Base-by-base conservation (phyloP, 2,113 vertebrate species). In the Sialia sialis region DNA sequence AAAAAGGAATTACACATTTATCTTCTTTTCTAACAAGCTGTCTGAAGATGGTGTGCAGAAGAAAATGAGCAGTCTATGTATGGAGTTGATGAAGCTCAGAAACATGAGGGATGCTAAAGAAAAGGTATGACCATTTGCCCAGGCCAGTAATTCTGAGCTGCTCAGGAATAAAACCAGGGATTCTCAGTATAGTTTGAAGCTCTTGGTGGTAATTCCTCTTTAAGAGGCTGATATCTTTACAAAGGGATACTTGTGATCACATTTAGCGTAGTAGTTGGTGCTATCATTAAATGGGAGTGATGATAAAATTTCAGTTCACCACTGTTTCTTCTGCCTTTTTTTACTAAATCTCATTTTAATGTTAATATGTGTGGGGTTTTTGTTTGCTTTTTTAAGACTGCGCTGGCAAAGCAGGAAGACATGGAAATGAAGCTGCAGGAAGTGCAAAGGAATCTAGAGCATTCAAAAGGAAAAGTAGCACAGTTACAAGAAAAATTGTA, bases 61-160 rank as follows among this genome's bases (percentile, higher is more conserved):
- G 97, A 98, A 96, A 97, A 98, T 99, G 68, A 98, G 98, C 96
- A 97, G 97, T 55, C 97, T 99, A 7, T 98, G 98, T 46, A 95
- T 98, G 93, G 99, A 99, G 46, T 63, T 99, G 83, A 98, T 99
- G 97, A 99, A 99, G 87, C 98, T 98, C 56, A 98, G 98, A 95
- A 99, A 98, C 89, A 98, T 97, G 94, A 96, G 98, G 81, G 98
- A 99, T 97, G 78, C 95, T 8, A 99, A 99, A 94, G 98, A 98
- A 68, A 98, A 98, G 98, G 99, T 98, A 60, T 48, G 89, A 32
- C 10, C 4, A 0, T 34, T 69, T 49, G 16, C 8, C 36, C 15
- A 29, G 48, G 22, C 7, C 18, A 43, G 48, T 19, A 43, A 39
- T 55, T 54, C 16, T 44, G 43, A 78, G 39, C 44, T 84, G 10